Percentiles rank a stretch among this genome's conserved stretches.
Evolutionary conservation across 2,113 vertebrate species (phyloP).

Genomic region (Emydocephalus ijimae): DNA sequence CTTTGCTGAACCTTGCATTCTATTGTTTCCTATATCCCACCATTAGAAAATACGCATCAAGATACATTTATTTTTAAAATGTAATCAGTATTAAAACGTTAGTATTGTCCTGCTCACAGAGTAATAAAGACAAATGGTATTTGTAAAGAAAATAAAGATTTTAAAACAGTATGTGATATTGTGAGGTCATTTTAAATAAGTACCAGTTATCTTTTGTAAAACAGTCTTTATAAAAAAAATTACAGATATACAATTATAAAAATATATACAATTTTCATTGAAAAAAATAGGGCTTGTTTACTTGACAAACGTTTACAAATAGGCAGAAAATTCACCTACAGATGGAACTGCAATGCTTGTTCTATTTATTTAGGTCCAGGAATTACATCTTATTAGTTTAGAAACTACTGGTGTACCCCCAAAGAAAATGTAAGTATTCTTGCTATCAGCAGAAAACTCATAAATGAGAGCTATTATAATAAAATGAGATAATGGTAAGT

Average conservation of each 20-base stretch:
- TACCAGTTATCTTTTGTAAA: neutral
- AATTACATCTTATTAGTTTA: neutral
- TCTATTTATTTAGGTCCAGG: constrained; percentile 47
- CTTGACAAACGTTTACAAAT: neutral
- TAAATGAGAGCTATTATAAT: neutral
- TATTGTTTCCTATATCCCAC: neutral
- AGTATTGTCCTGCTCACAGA: neutral
- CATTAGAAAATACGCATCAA: neutral
- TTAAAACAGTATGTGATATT: neutral
- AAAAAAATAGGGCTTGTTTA: neutral
- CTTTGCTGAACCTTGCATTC: neutral
- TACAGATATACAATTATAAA: neutral
- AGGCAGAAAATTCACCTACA: neutral
- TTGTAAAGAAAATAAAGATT: neutral
- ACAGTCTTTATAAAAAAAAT: neutral
- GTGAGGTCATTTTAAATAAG: neutral
- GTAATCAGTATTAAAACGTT: neutral
- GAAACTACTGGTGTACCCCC: constrained; percentile 5
- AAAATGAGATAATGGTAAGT: neutral
- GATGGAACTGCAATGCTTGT: neutral
- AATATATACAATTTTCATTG: neutral
- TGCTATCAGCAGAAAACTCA: neutral
- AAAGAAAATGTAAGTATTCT: constrained; percentile 48
- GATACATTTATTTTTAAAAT: neutral
- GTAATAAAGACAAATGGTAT: neutral